Evolutionary conservation across 2,888 invertebrate genomes (phyloP).

Genomic region (Drosophila ustulata): DNA sequence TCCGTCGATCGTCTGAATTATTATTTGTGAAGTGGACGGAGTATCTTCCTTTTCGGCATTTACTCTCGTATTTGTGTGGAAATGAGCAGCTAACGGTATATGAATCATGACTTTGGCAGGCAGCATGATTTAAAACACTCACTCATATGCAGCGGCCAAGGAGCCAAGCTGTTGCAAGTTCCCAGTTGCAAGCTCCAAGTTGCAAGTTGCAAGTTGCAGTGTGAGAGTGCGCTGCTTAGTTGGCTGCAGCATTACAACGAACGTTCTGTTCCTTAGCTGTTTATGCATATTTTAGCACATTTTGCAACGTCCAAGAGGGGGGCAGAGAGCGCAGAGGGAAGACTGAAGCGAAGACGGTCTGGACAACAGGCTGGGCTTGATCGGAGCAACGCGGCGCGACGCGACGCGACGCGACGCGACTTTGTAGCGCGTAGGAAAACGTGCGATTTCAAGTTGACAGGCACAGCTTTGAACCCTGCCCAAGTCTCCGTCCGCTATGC

Average conservation of each 20-base stretch:
- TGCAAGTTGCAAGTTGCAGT: not conserved
- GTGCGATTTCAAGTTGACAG: constrained; percentile 82
- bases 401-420: constrained; percentile 43
- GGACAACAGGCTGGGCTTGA: constrained; percentile 33
- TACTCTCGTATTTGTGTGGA: constrained; percentile 72
- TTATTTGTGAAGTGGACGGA: constrained; percentile 64
- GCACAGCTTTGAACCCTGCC: constrained; percentile 72
- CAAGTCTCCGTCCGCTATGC: constrained; percentile 43
- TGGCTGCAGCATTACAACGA: constrained; percentile 25
- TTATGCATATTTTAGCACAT: constrained; percentile 84
- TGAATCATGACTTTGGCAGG: constrained; percentile 85
- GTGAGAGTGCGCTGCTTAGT: constrained; percentile 26
- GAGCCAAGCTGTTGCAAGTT: constrained; percentile 1
- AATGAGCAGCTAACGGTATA: constrained; percentile 84
- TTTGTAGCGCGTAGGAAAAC: constrained; percentile 79
- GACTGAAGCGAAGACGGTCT: constrained; percentile 16
- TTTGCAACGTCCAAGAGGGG: constrained; percentile 56
- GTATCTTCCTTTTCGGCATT: constrained; percentile 74
- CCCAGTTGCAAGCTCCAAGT: not conserved
- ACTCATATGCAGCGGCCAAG: constrained; percentile 66
- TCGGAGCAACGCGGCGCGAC: constrained; percentile 17
- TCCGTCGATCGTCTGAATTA: constrained; percentile 56
- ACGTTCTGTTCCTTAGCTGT: constrained; percentile 57
- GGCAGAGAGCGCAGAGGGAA: constrained; percentile 11
- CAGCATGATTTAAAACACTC: constrained; percentile 83